Evolutionary conservation across 1,140 invertebrate genomes (phyloP).

Genomic region (Drosophila tani): DNA sequence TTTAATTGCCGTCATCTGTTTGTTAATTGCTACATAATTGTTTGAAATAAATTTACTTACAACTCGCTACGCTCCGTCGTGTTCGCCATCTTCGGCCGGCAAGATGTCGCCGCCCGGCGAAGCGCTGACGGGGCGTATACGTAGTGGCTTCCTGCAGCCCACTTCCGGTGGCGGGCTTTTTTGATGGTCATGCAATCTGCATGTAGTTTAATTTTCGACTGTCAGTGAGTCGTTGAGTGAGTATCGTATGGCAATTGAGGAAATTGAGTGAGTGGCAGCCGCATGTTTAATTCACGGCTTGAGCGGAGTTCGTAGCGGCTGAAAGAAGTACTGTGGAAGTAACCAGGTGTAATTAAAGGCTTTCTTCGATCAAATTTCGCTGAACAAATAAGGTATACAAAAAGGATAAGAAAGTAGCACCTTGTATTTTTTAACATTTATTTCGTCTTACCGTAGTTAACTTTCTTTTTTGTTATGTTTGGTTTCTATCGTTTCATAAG

Average conservation of each 20-base stretch:
- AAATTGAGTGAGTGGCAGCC: conserved; percentile 37
- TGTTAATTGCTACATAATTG: conserved; percentile 83
- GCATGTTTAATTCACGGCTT: conserved; percentile 30
- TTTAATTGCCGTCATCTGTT: conserved; percentile 82
- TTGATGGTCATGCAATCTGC: conserved; percentile 58
- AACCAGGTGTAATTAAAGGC: not conserved
- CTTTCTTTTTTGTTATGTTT: too few species aligned
- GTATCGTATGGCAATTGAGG: conserved; percentile 15
- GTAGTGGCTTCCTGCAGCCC: conserved; percentile 49
- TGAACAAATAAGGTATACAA: too few species aligned
- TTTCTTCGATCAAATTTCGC: not conserved
- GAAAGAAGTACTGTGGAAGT: not conserved
- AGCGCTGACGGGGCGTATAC: conserved; percentile 73
- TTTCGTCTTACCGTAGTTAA: too few species aligned
- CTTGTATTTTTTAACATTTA: too few species aligned
- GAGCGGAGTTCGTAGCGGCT: too few species aligned
- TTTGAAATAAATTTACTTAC: conserved; percentile 82
- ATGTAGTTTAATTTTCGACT: conserved; percentile 53
- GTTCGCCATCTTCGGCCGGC: conserved; percentile 14
- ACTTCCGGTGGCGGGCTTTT: conserved; percentile 23
- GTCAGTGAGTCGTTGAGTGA: conserved; percentile 31
- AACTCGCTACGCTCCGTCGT: conserved; percentile 13
- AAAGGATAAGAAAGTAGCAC: too few species aligned
- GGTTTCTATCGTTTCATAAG: too few species aligned
- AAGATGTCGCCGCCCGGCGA: conserved; percentile 42